These are phyloP conservation scores for Spermophilus dauricus DNA, from an alignment of 2,113 vertebrate species.

Conservation along the genomic window DNA sequence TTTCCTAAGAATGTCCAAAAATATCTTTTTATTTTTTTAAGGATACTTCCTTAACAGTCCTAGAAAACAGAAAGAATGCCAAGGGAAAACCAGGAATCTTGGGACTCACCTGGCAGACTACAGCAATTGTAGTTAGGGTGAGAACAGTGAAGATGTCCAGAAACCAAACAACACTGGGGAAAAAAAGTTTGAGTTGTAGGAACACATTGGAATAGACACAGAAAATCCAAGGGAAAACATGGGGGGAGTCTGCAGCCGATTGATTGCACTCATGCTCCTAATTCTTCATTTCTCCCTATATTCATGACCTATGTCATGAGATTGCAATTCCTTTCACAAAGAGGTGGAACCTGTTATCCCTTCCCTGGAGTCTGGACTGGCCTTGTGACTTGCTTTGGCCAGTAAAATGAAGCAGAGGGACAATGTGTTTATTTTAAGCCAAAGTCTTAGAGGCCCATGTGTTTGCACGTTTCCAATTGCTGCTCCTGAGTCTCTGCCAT, in stretches of 20 bases:
- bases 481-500: neutral
- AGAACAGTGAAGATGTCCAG: neutral
- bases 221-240: neutral
- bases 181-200: neutral
- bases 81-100: neutral
- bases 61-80: neutral
- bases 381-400: neutral
- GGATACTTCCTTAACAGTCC: neutral
- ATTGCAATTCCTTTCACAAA: neutral
- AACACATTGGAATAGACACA: neutral
- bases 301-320: neutral
- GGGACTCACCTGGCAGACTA: neutral
- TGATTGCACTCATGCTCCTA: neutral
- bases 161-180: neutral
- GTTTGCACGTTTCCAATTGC: neutral
- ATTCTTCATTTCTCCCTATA: neutral
- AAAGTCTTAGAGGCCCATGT: neutral
- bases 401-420: neutral
- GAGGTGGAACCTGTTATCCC: neutral
- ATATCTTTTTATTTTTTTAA: neutral
- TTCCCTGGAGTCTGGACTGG: neutral
- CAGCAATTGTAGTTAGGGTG: neutral
- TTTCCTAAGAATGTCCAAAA: neutral
- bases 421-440: neutral
- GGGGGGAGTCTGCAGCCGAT: no score